Conservation (phyloP, 2,888 invertebrate species). For the Monoplex corrugatus region DNA sequence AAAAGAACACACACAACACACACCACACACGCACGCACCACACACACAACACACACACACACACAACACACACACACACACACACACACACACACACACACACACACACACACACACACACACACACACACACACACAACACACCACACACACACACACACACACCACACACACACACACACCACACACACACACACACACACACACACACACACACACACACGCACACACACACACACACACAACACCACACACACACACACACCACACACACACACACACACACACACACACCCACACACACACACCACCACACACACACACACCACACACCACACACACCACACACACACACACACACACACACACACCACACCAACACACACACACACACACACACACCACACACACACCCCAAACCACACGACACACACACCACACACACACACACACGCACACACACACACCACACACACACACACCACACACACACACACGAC, state of each 20-base stretch:
- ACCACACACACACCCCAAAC: constrained; percentile 4
- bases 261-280: not conserved
- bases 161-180: not conserved
- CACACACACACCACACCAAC: not conserved
- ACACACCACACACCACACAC: no score
- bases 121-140: no score
- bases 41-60: not conserved
- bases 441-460: no score
- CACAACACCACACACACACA: no score
- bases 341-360: not conserved
- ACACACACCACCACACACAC: constrained; percentile 9
- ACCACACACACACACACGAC: not conserved
- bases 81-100: no score
- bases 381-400: not conserved
- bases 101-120: no score
- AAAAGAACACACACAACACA: not conserved
- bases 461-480: constrained; percentile 1
- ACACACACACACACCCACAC: not conserved
- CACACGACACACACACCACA: not conserved
- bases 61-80: not conserved
- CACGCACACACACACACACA: not conserved
- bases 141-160: no score
- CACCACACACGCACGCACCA: not conserved
- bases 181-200: not conserved
- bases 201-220: constrained; percentile 25